Evolutionary conservation across 2,113 vertebrate species (phyloP).

Genomic region (Podarcis muralis): DNA sequence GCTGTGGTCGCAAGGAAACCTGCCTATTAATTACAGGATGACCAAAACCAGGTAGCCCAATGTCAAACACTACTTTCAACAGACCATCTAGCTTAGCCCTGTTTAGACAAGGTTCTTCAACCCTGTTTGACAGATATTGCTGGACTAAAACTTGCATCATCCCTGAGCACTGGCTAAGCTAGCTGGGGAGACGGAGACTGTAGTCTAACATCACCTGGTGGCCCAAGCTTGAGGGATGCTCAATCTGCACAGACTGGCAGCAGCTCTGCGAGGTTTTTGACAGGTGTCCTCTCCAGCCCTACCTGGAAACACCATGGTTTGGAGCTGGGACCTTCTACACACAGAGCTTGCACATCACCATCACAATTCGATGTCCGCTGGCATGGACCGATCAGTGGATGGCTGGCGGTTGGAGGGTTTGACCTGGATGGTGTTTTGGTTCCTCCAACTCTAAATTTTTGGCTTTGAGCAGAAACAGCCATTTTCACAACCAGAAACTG

Average conservation of each 20-base stretch:
- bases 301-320: not conserved
- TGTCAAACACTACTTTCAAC: too few relatives aligned
- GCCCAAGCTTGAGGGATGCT: too few relatives aligned
- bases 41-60: not conserved
- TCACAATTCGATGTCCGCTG: too few relatives aligned
- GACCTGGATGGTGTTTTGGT: not conserved
- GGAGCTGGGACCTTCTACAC: not conserved
- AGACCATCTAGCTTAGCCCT: not conserved
- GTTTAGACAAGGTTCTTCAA: not conserved
- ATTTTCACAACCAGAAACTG: not conserved
- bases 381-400: too few relatives aligned
- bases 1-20: too few relatives aligned
- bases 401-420: too few relatives aligned
- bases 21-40: not conserved
- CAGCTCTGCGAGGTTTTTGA: not conserved
- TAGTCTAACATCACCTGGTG: not conserved
- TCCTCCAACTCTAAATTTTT: not conserved
- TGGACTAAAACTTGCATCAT: not conserved
- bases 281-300: not conserved
- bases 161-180: not conserved
- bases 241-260: not conserved
- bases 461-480: not conserved
- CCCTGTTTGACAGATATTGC: not conserved
- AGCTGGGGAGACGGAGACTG: not conserved
- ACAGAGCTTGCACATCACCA: too few relatives aligned